Base-by-base conservation (phyloP, 2,113 vertebrate genomes). In the Cephalopholis sonnerati region DNA sequence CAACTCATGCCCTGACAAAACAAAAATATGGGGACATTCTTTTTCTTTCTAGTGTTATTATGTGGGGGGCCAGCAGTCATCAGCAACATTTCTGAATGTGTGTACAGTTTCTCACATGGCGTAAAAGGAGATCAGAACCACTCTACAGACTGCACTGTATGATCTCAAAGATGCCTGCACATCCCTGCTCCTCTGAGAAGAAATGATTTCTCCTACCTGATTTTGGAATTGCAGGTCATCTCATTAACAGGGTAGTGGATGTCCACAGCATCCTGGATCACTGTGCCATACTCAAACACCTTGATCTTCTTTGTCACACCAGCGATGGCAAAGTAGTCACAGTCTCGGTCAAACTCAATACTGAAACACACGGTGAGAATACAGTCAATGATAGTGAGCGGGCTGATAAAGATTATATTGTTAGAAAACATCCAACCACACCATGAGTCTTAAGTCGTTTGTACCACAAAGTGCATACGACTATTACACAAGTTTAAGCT, bases 171-270 rank as follows among this genome's bases (percentile, higher is more conserved):
- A 53, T 1, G 17, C 8, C 11, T n/a, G 10, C 3, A 29, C 3
- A 2, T 44, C 41, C 41, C 11, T 44, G 8, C 11, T 11, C 3
- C 9, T 44, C 2, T 44, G 41, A 9, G 41, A 2, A 44, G 41
- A 9, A 44, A 13, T n/a, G 0, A 8, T 54, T 20, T 27, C 22
- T 4, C 50, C 70, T 93, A 99, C 98, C 98, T 99, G 96, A 99
- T 99, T 97, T 99, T 99, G 75, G 98, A 99, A 96, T 99, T 99
- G 94, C 98, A 99, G 61, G 98, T 99, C 98, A 99, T 99, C 95
- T 99, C 98, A 74, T 99, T 99, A 88, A 99, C 97, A 13, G 98
- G 98, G 91, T 99, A 99, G 91, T 99, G 98, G 94, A 99, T 99
- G 95, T 99, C 98, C 92, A 99, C 98, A 0, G 98, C 98, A 4